These are phyloP conservation scores for Drosophila subpulchrella DNA, from an alignment of 1,140 invertebrate genomes.

Conservation along the genomic window DNA sequence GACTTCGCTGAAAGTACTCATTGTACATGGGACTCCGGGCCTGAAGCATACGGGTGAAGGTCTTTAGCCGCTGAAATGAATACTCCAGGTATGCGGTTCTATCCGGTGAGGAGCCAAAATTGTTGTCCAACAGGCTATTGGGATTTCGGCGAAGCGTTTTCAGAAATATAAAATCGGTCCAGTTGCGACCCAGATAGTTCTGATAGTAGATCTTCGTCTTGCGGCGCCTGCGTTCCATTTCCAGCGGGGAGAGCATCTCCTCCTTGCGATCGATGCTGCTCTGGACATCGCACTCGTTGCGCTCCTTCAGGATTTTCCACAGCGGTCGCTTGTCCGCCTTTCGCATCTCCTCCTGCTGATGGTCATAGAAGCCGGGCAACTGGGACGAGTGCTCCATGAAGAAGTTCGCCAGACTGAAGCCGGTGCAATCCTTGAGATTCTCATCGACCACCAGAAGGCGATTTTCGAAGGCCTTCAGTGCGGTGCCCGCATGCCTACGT, in stretches of 20 bases:
- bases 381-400: slow-evolving; percentile 45
- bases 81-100: slow-evolving; percentile 15
- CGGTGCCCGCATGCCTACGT: slow-evolving; percentile 36
- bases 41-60: slow-evolving; percentile 69
- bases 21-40: slow-evolving; percentile 73
- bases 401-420: slow-evolving; percentile 52
- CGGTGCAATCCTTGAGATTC: slow-evolving; percentile 66
- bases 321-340: slow-evolving; percentile 18
- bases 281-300: slow-evolving; percentile 65
- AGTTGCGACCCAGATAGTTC: slow-evolving; percentile 63
- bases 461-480: slow-evolving; percentile 43
- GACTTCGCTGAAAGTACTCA: slow-evolving; percentile 30
- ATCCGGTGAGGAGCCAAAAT: slow-evolving; percentile 13
- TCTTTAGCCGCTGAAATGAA: slow-evolving; percentile 29
- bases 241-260: slow-evolving; percentile 56
- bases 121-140: slow-evolving; percentile 20
- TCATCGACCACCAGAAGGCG: slow-evolving; percentile 56
- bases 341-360: slow-evolving; percentile 6
- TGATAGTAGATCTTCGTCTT: slow-evolving; percentile 71
- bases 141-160: slow-evolving; percentile 51
- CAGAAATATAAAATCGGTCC: slow-evolving; percentile 73
- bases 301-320: slow-evolving; percentile 57
- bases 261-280: slow-evolving; percentile 51
- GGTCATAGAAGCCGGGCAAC: slow-evolving; percentile 39
- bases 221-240: slow-evolving; percentile 54